phyloP scores from a whole-genome alignment of 2,797 vertebrate species.

The Rhabdomys pumilio region DNA sequence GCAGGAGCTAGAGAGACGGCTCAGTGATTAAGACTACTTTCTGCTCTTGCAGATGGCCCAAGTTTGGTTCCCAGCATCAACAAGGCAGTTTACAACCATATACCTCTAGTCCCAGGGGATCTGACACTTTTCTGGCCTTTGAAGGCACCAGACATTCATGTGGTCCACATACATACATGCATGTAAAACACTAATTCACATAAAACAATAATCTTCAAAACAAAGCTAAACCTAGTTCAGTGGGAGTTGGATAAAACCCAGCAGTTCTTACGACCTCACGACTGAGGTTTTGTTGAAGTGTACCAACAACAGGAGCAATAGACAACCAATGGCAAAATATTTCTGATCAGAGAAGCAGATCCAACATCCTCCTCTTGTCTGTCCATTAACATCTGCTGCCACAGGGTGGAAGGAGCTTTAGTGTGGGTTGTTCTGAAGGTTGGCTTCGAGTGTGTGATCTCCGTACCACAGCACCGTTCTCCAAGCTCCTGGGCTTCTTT shows the following conservation, averaged over 20 bases:
- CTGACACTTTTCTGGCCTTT: not conserved
- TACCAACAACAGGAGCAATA: not conserved
- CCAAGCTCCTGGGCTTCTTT: not conserved
- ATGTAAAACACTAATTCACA: not conserved
- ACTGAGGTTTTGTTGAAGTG: not conserved
- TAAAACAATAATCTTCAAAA: not conserved
- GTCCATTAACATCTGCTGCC: not conserved
- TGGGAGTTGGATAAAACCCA: not conserved
- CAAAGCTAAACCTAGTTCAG: conserved; percentile 54
- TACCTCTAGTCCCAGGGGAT: not conserved
- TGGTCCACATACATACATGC: not conserved
- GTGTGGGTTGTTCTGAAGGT: not conserved
- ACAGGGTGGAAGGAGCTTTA: not conserved
- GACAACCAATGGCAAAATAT: not conserved
- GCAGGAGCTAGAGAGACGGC: not conserved
- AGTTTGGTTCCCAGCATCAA: not conserved
- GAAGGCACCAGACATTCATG: not conserved
- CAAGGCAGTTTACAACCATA: not conserved
- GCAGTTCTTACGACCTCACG: not conserved
- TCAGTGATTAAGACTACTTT: not conserved
- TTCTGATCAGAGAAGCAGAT: conserved; percentile 35
- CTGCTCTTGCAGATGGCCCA: not conserved
- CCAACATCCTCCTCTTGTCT: not conserved
- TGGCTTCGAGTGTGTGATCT: not conserved
- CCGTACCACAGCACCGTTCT: too few relatives aligned